Evolutionary conservation across 2,888 invertebrate species (phyloP).

Genomic region (Hydriomena furcata): DNA sequence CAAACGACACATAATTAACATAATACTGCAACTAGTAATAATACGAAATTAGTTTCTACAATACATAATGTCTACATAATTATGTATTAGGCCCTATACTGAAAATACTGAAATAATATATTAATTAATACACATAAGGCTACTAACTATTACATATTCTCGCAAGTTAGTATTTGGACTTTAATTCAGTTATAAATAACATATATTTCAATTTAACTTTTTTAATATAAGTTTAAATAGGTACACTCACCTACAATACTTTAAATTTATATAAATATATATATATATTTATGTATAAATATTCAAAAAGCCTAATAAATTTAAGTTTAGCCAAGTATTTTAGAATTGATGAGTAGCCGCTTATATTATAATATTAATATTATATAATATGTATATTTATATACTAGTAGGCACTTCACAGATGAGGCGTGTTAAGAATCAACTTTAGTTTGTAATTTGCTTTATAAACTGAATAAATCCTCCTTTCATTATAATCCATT

Average conservation of each 20-base stretch:
- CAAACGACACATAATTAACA: constrained; percentile 27
- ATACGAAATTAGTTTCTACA: constrained; percentile 6
- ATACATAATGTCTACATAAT: constrained; percentile 8
- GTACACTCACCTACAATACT: too few species aligned
- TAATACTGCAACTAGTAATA: constrained; percentile 32
- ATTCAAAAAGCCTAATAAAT: constrained; percentile 2
- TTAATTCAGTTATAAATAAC: too few species aligned
- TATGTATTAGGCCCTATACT: constrained; percentile 18
- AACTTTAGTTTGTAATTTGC: constrained; percentile 9
- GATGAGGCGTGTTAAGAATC: constrained; percentile 39
- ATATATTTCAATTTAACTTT: too few species aligned
- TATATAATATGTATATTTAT: constrained; percentile 40
- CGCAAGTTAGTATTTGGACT: constrained; percentile 14
- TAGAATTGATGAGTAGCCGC: constrained; percentile 15
- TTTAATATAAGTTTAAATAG: too few species aligned
- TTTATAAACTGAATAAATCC: too few species aligned
- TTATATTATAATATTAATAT: constrained; percentile 17
- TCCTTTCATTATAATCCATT: too few species aligned
- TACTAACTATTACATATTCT: constrained; percentile 10
- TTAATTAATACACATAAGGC: constrained; percentile 6
- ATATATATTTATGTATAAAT: background rate
- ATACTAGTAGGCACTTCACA: constrained; percentile 67
- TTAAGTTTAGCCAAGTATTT: constrained; percentile 10
- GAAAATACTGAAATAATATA: constrained; percentile 18
- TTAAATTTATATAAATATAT: too few species aligned